Evolutionary conservation across 1,140 invertebrate species (phyloP).

Genomic region (Chelonus insularis): DNA sequence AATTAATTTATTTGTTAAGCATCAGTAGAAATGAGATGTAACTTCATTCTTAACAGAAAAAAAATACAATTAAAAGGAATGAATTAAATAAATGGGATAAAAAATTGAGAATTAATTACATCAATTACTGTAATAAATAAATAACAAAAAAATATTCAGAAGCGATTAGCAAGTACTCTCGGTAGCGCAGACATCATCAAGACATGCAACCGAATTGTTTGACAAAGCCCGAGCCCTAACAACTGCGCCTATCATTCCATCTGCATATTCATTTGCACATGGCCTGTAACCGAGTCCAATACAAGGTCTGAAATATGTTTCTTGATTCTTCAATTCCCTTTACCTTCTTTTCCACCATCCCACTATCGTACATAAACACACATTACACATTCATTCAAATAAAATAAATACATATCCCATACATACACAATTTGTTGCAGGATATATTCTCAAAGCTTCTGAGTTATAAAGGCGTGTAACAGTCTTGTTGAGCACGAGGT

Average conservation of each 20-base stretch:
- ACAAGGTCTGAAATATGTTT: background rate
- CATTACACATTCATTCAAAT: too few species aligned
- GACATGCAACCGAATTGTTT: slow-evolving; percentile 24
- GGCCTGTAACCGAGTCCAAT: background rate
- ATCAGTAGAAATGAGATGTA: too few species aligned
- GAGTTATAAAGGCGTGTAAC: slow-evolving; percentile 50
- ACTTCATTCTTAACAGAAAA: too few species aligned
- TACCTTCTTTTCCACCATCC: too few species aligned
- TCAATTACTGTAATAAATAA: too few species aligned
- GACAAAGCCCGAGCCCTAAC: slow-evolving; percentile 12
- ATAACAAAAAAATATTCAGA: background rate
- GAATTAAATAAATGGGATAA: too few species aligned
- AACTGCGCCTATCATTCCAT: background rate
- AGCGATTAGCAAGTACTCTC: background rate
- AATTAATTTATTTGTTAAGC: too few species aligned
- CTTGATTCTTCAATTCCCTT: too few species aligned
- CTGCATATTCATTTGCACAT: slow-evolving; percentile 17
- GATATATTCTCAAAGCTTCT: slow-evolving; percentile 44
- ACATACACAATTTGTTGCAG: slow-evolving; percentile 47
- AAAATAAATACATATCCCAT: too few species aligned
- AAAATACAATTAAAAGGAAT: too few species aligned
- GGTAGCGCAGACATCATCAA: slow-evolving; percentile 12
- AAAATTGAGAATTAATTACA: too few species aligned
- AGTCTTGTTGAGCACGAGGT: slow-evolving; percentile 39
- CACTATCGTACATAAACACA: too few species aligned